A percentile compares a stretch with the other conserved stretches of the same genome.
Conservation (phyloP, 2,888 invertebrate genomes). For the Hemaris fuciformis region DNA sequence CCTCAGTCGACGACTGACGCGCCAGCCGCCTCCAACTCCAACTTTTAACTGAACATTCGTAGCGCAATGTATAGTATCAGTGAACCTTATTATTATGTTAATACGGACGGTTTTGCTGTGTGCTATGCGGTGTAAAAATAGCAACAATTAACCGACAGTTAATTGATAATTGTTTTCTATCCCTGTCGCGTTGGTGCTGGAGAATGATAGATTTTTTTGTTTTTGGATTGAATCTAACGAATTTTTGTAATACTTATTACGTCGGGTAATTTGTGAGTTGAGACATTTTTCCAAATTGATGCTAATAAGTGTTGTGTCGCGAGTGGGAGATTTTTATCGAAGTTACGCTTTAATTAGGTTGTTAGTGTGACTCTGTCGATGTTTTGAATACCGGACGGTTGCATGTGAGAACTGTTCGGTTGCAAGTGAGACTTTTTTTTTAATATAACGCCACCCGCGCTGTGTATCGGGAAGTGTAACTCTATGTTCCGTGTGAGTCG, state of each 20-base stretch:
- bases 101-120: not conserved
- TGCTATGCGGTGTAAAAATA: not conserved
- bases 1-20: slow-evolving; percentile 15
- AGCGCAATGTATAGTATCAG: not conserved
- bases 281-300: not conserved
- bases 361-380: too few species aligned
- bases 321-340: not conserved
- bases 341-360: too few species aligned
- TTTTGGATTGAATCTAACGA: not conserved
- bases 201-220: not conserved
- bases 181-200: not conserved
- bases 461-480: not conserved
- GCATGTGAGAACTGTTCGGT: not conserved
- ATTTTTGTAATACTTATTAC: too few species aligned
- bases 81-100: not conserved
- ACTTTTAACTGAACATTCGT: not conserved
- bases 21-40: slow-evolving; percentile 11
- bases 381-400: not conserved
- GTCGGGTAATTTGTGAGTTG: not conserved
- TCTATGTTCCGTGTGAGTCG: slow-evolving; percentile 20
- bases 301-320: not conserved
- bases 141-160: not conserved
- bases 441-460: too few species aligned
- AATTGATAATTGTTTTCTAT: not conserved
- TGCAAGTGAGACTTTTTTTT: not conserved